These are phyloP conservation scores for Buceros bicornis DNA, from an alignment of 2,797 vertebrate genomes.

Conservation along the genomic window DNA sequence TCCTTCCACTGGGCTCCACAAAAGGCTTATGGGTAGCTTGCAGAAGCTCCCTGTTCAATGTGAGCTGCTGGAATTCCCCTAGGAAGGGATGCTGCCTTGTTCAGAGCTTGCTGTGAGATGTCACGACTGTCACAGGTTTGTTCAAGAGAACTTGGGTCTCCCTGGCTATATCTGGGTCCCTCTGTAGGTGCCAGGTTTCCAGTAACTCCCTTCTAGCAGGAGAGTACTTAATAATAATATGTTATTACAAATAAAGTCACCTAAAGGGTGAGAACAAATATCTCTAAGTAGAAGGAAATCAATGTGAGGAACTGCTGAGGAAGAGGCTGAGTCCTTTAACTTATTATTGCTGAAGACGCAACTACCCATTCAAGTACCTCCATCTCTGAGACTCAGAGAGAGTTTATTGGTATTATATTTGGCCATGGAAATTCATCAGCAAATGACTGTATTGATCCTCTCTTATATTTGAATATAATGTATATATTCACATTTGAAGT, in stretches of 20 bases:
- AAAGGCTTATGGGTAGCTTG: background rate
- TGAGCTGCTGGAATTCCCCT: background rate
- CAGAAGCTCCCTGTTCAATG: fast-evolving
- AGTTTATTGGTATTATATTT: background rate
- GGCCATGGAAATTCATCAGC: background rate
- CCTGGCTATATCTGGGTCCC: fast-evolving
- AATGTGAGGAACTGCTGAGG: background rate
- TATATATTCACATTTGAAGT: background rate
- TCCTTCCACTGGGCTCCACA: background rate
- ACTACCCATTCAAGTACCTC: background rate
- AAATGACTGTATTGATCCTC: constrained; percentile 7
- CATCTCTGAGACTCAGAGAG: background rate
- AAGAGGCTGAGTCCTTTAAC: background rate
- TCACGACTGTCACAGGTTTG: fast-evolving
- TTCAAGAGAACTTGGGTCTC: fast-evolving
- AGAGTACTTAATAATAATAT: background rate
- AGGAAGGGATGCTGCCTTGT: background rate
- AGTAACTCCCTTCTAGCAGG: background rate
- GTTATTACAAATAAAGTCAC: background rate
- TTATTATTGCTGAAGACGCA: background rate
- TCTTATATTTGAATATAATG: background rate
- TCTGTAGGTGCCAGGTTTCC: background rate
- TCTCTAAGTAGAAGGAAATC: background rate
- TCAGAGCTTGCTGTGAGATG: fast-evolving
- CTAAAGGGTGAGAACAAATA: background rate